These are phyloP conservation scores for Mantis religiosa DNA, from an alignment of 2,888 invertebrate genomes.

Conservation along the genomic window DNA sequence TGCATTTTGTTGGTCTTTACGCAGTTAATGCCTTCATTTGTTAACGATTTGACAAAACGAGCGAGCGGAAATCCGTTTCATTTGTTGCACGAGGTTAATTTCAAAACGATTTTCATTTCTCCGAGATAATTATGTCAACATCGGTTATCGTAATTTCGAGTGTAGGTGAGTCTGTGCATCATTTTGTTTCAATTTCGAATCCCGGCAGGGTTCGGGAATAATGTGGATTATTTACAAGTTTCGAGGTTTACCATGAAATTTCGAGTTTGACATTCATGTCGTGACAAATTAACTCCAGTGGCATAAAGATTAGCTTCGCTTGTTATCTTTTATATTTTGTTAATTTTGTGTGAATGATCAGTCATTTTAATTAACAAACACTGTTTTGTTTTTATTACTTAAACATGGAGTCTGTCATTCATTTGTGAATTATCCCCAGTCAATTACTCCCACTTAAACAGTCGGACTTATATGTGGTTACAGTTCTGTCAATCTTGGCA, in stretches of 20 bases:
- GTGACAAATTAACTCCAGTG: background rate
- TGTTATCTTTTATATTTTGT: background rate
- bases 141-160: background rate
- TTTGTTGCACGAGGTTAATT: background rate
- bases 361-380: background rate
- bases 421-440: background rate
- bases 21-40: conserved; percentile 4
- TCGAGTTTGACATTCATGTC: background rate
- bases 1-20: background rate
- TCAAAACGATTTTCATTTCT: background rate
- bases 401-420: background rate
- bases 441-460: too few species aligned
- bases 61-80: background rate
- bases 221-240: background rate
- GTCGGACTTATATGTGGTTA: too few species aligned
- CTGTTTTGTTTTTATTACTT: background rate
- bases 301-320: background rate
- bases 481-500: too few species aligned
- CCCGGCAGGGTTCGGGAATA: background rate
- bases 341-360: background rate
- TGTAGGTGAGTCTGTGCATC: background rate
- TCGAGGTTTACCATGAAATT: background rate
- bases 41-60: conserved; percentile 11
- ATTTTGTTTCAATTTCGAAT: background rate
- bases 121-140: background rate